Conservation (phyloP, 2,113 vertebrate species). For the Burhinus oedicnemus region DNA sequence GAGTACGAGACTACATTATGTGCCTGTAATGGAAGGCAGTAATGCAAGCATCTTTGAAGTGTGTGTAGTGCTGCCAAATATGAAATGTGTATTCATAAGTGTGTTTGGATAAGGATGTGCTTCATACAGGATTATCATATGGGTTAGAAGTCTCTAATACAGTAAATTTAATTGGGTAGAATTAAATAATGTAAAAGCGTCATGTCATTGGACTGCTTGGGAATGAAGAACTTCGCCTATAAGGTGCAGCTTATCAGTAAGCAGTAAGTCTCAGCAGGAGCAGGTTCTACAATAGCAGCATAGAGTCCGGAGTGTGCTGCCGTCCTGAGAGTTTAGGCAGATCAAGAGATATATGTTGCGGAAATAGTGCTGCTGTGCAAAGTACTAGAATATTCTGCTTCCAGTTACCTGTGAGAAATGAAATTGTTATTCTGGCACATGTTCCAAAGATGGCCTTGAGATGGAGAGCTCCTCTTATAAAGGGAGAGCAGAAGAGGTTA, state of each 20-base stretch:
- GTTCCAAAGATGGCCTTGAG: neutral
- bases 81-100: neutral
- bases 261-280: neutral
- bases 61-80: neutral
- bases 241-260: neutral
- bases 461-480: neutral
- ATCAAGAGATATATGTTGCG: accelerated
- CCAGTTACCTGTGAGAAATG: neutral
- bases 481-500: neutral
- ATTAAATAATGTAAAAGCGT: neutral
- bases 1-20: neutral
- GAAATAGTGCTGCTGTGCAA: neutral
- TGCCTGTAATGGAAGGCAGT: neutral
- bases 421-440: neutral
- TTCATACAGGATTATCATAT: neutral
- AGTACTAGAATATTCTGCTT: neutral
- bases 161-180: neutral
- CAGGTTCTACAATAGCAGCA: neutral
- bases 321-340: neutral
- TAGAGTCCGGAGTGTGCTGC: neutral
- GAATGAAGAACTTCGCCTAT: neutral
- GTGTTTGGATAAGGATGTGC: neutral
- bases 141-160: neutral
- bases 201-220: neutral
- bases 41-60: neutral